Evolutionary conservation across 2,113 vertebrate species (phyloP).

Genomic region (Pedionomus torquatus): DNA sequence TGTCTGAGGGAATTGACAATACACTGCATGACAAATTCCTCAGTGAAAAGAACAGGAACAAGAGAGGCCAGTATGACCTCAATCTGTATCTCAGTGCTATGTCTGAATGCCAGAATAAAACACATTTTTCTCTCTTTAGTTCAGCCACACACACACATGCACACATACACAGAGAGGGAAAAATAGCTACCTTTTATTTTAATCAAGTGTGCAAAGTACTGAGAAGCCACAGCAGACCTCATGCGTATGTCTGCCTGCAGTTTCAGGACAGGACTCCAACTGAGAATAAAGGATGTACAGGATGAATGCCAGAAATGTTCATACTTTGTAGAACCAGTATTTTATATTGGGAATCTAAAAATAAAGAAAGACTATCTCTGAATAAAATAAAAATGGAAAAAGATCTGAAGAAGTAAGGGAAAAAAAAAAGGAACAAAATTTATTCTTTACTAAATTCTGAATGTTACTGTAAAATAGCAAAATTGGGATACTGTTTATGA

Average conservation of each 20-base stretch:
- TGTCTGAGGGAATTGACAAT: not conserved
- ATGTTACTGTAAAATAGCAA: not conserved
- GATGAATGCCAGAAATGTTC: not conserved
- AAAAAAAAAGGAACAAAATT: not conserved
- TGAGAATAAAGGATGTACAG: not conserved
- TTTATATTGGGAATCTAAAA: not conserved
- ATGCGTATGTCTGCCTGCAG: not conserved
- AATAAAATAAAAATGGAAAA: not conserved
- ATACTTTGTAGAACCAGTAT: not conserved
- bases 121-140: not conserved
- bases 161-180: accelerated
- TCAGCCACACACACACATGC: not conserved
- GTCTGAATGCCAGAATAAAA: not conserved
- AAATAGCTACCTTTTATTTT: not conserved
- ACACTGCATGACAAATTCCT: not conserved
- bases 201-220: not conserved
- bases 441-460: not conserved
- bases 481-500: not conserved
- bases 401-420: not conserved
- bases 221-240: not conserved
- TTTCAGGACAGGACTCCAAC: not conserved
- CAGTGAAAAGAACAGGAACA: not conserved
- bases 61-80: not conserved
- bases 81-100: not conserved
- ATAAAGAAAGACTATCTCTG: not conserved